phyloP scores from a whole-genome alignment of 1,140 invertebrate genomes.

The Daktulosphaira vitifoliae region DNA sequence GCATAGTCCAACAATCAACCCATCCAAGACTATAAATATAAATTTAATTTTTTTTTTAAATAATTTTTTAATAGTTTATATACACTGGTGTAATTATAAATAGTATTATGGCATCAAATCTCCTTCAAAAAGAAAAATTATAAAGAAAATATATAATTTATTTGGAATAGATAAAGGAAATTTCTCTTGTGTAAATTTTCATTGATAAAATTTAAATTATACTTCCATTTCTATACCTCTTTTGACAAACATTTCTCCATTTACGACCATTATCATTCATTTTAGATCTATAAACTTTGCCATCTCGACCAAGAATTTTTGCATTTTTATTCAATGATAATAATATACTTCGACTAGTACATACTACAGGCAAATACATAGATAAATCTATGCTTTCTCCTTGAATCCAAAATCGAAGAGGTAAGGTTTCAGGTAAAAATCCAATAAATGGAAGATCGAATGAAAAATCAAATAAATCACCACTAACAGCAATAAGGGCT shows the following conservation, averaged over 20 bases:
- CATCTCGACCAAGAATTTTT: slow-evolving; percentile 71
- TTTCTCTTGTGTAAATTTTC: no score
- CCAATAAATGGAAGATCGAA: slow-evolving; percentile 88
- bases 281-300: slow-evolving; percentile 45
- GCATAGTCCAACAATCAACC: slow-evolving; percentile 93
- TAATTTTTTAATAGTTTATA: neutral
- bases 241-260: slow-evolving; percentile 79
- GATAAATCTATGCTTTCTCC: slow-evolving; percentile 85
- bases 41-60: neutral
- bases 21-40: slow-evolving; percentile 58
- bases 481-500: slow-evolving; percentile 85
- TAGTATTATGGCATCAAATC: neutral
- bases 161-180: no score
- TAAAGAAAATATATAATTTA: neutral
- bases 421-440: slow-evolving; percentile 78
- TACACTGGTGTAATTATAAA: neutral
- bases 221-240: slow-evolving; percentile 45
- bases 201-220: no score
- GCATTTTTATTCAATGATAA: slow-evolving; percentile 81
- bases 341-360: slow-evolving; percentile 73
- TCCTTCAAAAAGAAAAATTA: neutral
- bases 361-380: slow-evolving; percentile 82
- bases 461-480: slow-evolving; percentile 83
- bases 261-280: slow-evolving; percentile 51
- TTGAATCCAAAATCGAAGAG: slow-evolving; percentile 85